Base-by-base conservation (phyloP, 2,888 invertebrate genomes). In the Drosophila ustulata region DNA sequence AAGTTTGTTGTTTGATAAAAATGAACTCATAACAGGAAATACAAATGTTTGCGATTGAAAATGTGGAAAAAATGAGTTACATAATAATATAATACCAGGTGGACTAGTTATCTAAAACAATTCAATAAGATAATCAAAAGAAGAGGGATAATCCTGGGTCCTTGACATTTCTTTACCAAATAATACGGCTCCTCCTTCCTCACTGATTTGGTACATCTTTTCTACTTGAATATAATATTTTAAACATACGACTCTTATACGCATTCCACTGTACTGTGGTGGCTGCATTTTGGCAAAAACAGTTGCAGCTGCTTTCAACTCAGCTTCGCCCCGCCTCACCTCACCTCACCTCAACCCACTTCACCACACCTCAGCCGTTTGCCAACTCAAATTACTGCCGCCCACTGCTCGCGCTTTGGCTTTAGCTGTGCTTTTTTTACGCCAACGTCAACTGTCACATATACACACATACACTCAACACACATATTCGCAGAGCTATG, bases 371-470 rank as follows among this genome's bases (percentile, higher is more conserved):
- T 52, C 66, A 65, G 50, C n/a, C 62, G 53, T 63, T 62, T 71
- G 59, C 61, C 76, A 59, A 77, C 81, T 77, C 78, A 66, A 77
- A 67, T 71, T 71, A 66, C 67, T 70, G 64, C 30, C 76, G 76
- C 76, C 76, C 76, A 76, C 76, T 26, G 80, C 77, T 65, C 58
- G 65, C 51, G 77, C 62, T 76, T 75, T 75, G 80, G 52, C 57
- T 80, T 70, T 66, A 63, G 58, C 52, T 66, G 59, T 58, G 66
- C 55, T 63, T 75, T 74, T 74, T 82, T 67, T 78, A 72, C 80
- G 82, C 82, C 82, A 87, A 84, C 85, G 82, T 72, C 88, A 71
- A 65, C 45, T 52, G 64, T 53, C 75, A 75, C 52, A 57, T 51
- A 62, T 18, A 13, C 4, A 41, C 7, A 18, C 7, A 41, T 18